Conservation (phyloP, 2,113 vertebrate genomes). For the Pterocles gutturalis region DNA sequence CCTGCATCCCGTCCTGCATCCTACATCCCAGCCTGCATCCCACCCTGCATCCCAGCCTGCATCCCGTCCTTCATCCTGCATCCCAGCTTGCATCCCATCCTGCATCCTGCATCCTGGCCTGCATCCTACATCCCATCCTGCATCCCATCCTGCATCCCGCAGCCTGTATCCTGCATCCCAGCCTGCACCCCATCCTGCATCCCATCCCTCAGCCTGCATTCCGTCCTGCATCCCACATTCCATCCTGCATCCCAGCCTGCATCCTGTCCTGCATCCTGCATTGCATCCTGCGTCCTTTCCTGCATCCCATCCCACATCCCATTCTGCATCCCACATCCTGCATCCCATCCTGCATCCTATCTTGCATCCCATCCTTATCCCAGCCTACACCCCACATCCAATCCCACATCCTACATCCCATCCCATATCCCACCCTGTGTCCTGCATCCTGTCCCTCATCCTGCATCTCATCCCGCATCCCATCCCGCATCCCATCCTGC, state of each 20-base stretch:
- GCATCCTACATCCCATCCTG: not conserved
- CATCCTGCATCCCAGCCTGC: not conserved
- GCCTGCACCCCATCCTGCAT: too few species aligned
- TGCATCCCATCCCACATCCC: too few species aligned
- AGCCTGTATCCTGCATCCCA: not conserved
- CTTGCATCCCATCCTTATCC: not conserved
- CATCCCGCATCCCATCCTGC: not conserved
- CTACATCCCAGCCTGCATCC: not conserved
- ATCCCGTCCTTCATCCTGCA: not conserved
- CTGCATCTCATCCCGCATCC: not conserved
- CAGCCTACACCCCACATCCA: fast-evolving
- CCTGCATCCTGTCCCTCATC: too few species aligned
- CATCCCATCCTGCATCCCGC: not conserved
- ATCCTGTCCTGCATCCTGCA: not conserved
- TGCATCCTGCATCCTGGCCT: not conserved
- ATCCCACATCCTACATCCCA: not conserved
- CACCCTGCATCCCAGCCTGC: fast-evolving
- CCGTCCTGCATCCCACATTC: not conserved
- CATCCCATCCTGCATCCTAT: not conserved
- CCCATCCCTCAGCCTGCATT: not conserved
- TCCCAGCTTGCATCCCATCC: not conserved
- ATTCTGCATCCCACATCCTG: too few species aligned
- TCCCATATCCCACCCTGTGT: too few species aligned
- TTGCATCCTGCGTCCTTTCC: not conserved
- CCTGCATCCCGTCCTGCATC: too few species aligned